Percentiles rank a stretch among this genome's conserved stretches.
phyloP scores from a whole-genome alignment of 1,140 invertebrate species.

The Drosophila nannoptera region DNA sequence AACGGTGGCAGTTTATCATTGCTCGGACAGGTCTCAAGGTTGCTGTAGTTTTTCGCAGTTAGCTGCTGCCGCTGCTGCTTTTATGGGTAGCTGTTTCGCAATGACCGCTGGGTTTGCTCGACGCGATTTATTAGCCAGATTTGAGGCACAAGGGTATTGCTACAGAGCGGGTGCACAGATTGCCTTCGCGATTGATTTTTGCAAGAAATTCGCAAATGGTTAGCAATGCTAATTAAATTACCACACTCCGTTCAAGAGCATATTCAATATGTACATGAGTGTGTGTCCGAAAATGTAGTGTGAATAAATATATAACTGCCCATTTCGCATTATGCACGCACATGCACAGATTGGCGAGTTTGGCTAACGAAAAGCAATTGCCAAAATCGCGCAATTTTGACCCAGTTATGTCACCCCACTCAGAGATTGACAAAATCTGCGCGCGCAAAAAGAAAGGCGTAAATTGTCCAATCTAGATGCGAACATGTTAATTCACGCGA shows the following conservation, averaged over 20 bases:
- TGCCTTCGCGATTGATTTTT: slow-evolving; percentile 47
- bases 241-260: slow-evolving; percentile 24
- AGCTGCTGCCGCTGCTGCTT: slow-evolving; percentile 12
- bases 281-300: slow-evolving; percentile 7
- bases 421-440: slow-evolving; percentile 13
- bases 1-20: slow-evolving; percentile 46
- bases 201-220: slow-evolving; percentile 41
- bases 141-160: slow-evolving; percentile 55
- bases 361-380: slow-evolving; percentile 28
- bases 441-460: too few relatives aligned
- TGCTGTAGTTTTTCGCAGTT: slow-evolving; percentile 32
- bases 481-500: too few relatives aligned
- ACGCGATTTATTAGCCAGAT: slow-evolving; percentile 57
- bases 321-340: slow-evolving; percentile 32
- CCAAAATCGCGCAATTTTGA: slow-evolving; percentile 46
- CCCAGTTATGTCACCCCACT: slow-evolving; percentile 34
- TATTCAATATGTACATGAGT: background rate
- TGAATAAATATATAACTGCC: background rate
- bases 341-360: slow-evolving; percentile 15
- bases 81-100: slow-evolving; percentile 49
- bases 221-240: slow-evolving; percentile 56
- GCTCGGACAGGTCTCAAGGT: slow-evolving; percentile 48
- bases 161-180: slow-evolving; percentile 18
- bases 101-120: slow-evolving; percentile 38
- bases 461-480: too few relatives aligned